Conservation (phyloP, 2,888 invertebrate genomes). For the Volucella bombylans region DNA sequence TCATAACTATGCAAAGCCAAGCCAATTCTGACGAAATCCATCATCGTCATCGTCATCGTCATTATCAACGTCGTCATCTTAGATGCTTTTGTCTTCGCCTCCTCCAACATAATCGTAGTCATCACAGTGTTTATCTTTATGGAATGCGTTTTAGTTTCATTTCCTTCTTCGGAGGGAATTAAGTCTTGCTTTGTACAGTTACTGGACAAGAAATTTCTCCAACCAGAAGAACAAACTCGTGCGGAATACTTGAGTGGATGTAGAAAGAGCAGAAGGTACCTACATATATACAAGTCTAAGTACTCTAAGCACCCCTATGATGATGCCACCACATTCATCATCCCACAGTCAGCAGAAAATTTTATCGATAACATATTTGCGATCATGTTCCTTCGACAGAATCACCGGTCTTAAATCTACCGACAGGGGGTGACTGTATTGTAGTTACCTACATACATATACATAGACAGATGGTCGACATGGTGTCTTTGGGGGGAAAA, state of each 20-base stretch:
- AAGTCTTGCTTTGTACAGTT: conserved; percentile 15
- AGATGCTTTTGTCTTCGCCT: neutral
- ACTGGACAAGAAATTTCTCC: conserved; percentile 18
- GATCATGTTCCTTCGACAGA: conserved; percentile 29
- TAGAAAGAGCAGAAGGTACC: neutral
- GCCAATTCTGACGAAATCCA: conserved; percentile 57
- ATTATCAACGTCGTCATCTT: conserved; percentile 30
- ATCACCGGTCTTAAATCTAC: conserved; percentile 20
- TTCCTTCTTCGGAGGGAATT: conserved; percentile 5
- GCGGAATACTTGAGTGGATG: conserved; percentile 28
- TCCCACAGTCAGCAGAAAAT: conserved; percentile 31
- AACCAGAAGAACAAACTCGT: conserved; percentile 25
- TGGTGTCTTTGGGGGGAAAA: neutral
- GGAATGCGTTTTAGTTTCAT: conserved; percentile 33
- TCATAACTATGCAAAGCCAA: conserved; percentile 8
- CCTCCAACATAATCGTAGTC: neutral
- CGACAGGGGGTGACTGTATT: neutral
- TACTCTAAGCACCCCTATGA: neutral
- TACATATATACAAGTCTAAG: conserved; percentile 25
- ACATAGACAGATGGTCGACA: no score
- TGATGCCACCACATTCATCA: neutral
- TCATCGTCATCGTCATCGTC: conserved; percentile 53
- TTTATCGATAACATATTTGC: conserved; percentile 59
- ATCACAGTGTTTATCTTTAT: neutral
- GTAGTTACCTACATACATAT: neutral